phyloP scores from a whole-genome alignment of 2,888 invertebrate genomes.

The Octodonta nipae region DNA sequence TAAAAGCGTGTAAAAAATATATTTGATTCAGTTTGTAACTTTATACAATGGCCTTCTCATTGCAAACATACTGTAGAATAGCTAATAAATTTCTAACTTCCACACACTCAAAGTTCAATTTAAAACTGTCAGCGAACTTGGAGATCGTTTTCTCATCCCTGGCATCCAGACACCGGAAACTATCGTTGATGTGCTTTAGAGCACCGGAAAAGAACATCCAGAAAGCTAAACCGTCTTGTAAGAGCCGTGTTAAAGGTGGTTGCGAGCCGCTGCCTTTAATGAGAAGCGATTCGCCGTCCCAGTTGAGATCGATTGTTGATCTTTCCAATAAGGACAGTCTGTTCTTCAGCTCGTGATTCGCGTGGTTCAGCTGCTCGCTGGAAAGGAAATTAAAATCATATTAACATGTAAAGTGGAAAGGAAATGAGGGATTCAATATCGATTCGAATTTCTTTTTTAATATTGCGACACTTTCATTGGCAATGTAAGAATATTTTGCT shows the following conservation, averaged over 20 bases:
- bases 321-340: conserved; percentile 23
- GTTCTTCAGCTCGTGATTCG: conserved; percentile 25
- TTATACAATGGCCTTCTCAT: conserved; percentile 19
- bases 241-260: conserved; percentile 25
- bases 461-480: too few relatives aligned
- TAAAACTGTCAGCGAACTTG: conserved; percentile 22
- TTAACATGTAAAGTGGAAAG: too few relatives aligned
- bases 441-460: too few relatives aligned
- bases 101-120: conserved; percentile 21
- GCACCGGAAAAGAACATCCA: conserved; percentile 22
- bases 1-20: too few relatives aligned
- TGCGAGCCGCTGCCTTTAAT: conserved; percentile 28
- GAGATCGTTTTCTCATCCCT: conserved; percentile 21
- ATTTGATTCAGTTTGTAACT: too few relatives aligned
- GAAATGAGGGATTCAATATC: too few relatives aligned
- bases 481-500: too few relatives aligned
- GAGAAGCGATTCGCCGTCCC: conserved; percentile 21
- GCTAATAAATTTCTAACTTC: conserved; percentile 21
- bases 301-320: conserved; percentile 25
- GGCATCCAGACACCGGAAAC: conserved; percentile 21
- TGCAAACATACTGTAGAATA: conserved; percentile 29
- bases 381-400: conserved; percentile 13
- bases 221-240: conserved; percentile 25
- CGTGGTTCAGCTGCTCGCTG: conserved; percentile 23
- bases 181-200: conserved; percentile 21